phyloP scores from a whole-genome alignment of 1,140 invertebrate species.

The Philaenus spumarius region DNA sequence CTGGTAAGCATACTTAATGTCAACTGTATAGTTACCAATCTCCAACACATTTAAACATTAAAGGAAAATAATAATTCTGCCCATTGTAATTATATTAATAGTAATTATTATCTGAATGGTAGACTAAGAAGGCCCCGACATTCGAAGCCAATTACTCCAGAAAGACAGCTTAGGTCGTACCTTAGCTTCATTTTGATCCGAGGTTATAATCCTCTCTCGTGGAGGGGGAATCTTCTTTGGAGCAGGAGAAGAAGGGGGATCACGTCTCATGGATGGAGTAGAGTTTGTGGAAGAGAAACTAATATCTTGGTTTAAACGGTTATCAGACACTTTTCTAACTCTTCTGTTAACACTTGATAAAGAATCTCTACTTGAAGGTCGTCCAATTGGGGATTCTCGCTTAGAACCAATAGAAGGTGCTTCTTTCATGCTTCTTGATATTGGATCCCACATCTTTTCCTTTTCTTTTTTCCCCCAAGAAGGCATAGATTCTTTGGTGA shows the following conservation, averaged over 20 bases:
- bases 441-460: constrained; percentile 5
- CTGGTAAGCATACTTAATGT: constrained; percentile 4
- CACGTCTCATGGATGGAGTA: constrained; percentile 30
- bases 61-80: too few relatives aligned
- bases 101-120: neutral
- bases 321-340: neutral
- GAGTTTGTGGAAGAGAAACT: constrained; percentile 30
- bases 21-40: neutral
- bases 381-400: constrained; percentile 23
- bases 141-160: constrained; percentile 52
- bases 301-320: constrained; percentile 3
- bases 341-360: constrained; percentile 33
- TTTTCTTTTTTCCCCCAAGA: neutral
- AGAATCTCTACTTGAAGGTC: constrained; percentile 37
- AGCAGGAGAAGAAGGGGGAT: constrained; percentile 8
- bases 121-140: constrained; percentile 15
- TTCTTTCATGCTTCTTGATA: constrained; percentile 1
- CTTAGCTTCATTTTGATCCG: constrained; percentile 47
- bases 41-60: constrained; percentile 1
- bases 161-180: constrained; percentile 59
- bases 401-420: constrained; percentile 24
- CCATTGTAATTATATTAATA: too few relatives aligned
- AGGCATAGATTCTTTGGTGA: neutral
- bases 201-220: constrained; percentile 33
- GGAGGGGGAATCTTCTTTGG: constrained; percentile 24